Percentiles rank a stretch among this genome's conserved stretches.
phyloP scores from a whole-genome alignment of 2,888 invertebrate species.

The Drosophila robusta region DNA sequence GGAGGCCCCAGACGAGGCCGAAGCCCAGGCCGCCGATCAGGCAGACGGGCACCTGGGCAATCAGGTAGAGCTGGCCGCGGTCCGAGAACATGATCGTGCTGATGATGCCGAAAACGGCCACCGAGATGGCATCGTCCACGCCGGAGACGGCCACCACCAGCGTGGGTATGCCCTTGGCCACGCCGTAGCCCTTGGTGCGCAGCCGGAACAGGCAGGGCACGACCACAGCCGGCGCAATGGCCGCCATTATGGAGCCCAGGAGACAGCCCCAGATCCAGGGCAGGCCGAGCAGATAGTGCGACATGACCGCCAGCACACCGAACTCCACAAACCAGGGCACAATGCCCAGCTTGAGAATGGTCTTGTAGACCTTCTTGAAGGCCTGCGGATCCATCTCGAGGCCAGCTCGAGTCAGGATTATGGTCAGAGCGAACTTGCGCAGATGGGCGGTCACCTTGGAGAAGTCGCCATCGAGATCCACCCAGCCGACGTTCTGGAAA shows the following conservation, averaged over 20 bases:
- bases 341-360: slow-evolving; percentile 93
- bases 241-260: slow-evolving; percentile 93
- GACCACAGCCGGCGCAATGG: slow-evolving; percentile 98
- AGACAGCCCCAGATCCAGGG: slow-evolving; percentile 92
- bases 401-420: slow-evolving; percentile 96
- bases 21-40: slow-evolving; percentile 92
- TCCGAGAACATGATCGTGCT: slow-evolving; percentile 94
- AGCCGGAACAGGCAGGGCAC: slow-evolving; percentile 96
- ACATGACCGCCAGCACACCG: slow-evolving; percentile 88
- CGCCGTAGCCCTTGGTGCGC: slow-evolving; percentile 94
- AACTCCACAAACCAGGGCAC: slow-evolving; percentile 95
- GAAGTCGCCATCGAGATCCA: slow-evolving; percentile 89
- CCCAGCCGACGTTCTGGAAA: slow-evolving; percentile 89
- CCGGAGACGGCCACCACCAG: slow-evolving; percentile 97
- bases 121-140: slow-evolving; percentile 97
- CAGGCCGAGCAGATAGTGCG: slow-evolving; percentile 90
- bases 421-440: slow-evolving; percentile 95
- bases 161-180: slow-evolving; percentile 97
- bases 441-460: slow-evolving; percentile 89
- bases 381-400: slow-evolving; percentile 95
- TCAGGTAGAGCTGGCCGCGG: slow-evolving; percentile 89
- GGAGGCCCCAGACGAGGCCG: slow-evolving; percentile 92
- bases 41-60: slow-evolving; percentile 91
- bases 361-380: slow-evolving; percentile 92
- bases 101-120: slow-evolving; percentile 96